Conservation (phyloP, 2,888 invertebrate species). For the Himalopsyche anomala region DNA sequence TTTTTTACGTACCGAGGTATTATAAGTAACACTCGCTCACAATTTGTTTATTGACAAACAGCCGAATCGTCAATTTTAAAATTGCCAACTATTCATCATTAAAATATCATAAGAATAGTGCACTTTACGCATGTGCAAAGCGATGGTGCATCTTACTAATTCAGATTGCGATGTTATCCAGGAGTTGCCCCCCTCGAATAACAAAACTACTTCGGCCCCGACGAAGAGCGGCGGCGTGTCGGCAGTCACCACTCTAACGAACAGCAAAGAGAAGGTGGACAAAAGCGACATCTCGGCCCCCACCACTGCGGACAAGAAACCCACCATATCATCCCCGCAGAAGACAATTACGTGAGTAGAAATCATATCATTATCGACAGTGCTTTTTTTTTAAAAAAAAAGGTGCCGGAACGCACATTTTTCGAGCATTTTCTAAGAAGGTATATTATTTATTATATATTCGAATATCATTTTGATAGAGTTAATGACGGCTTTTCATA, state of each 20-base stretch:
- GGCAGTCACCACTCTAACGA: constrained; percentile 66
- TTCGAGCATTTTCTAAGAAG: too few species aligned
- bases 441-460: too few species aligned
- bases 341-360: constrained; percentile 75
- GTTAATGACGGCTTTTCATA: too few species aligned
- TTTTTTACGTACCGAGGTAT: not conserved
- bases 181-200: constrained; percentile 76
- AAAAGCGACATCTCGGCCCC: constrained; percentile 62
- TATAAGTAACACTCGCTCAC: not conserved
- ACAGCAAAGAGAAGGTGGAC: constrained; percentile 63
- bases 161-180: constrained; percentile 66
- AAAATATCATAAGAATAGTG: too few species aligned
- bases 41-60: not conserved
- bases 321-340: constrained; percentile 69
- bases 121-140: too few species aligned
- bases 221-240: constrained; percentile 68
- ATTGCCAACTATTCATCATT: not conserved
- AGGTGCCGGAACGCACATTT: too few species aligned
- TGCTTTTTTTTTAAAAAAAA: not conserved
- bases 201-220: constrained; percentile 68
- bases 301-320: constrained; percentile 65
- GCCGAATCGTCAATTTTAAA: not conserved
- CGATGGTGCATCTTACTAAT: not conserved
- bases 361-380: not conserved
- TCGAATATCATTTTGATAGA: too few species aligned